Percentiles rank a stretch among this genome's conserved stretches.
Evolutionary conservation across 2,888 invertebrate species (phyloP).

Genomic region (Eulithis testata): DNA sequence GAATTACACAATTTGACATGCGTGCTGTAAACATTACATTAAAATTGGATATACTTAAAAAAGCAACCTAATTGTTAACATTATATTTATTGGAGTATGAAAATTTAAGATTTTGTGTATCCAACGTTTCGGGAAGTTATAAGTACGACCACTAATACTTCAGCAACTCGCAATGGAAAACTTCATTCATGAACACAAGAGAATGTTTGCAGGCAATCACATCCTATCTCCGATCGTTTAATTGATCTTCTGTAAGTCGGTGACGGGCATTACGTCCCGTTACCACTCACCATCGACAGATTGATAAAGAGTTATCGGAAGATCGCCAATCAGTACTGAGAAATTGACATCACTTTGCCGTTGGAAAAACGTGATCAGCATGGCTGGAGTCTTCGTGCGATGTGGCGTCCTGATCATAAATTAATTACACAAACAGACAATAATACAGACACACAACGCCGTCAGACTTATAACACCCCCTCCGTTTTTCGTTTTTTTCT

Average conservation of each 20-base stretch:
- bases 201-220: conserved; percentile 35
- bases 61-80: neutral
- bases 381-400: neutral
- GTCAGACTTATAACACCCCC: no score
- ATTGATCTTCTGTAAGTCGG: conserved; percentile 55
- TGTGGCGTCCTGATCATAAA: no score
- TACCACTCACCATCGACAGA: conserved; percentile 49
- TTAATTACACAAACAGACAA: neutral
- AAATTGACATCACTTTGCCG: conserved; percentile 45
- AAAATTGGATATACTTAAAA: neutral
- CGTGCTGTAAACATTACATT: neutral
- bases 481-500: no score
- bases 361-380: conserved; percentile 44
- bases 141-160: neutral
- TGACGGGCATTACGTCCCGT: conserved; percentile 49
- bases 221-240: conserved; percentile 57
- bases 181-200: conserved; percentile 4
- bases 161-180: no score
- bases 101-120: no score
- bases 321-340: conserved; percentile 51
- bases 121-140: no score
- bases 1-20: neutral
- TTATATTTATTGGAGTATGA: neutral
- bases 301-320: conserved; percentile 35
- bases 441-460: no score